phyloP scores from a whole-genome alignment of 1,140 invertebrate species.

The Drosophila sproati region DNA sequence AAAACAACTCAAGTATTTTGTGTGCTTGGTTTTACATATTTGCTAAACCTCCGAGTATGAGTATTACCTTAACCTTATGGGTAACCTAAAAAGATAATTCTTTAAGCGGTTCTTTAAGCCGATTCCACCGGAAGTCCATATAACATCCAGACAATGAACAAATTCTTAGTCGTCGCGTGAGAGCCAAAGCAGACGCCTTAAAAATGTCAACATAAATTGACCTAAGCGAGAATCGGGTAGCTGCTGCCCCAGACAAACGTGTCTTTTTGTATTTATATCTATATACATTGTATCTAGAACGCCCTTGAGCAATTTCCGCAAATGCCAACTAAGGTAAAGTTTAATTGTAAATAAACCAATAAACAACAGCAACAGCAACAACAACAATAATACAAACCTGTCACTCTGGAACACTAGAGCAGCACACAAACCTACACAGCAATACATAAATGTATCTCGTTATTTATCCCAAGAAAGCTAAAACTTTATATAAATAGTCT shows the following conservation, averaged over 20 bases:
- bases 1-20: slow-evolving; percentile 1
- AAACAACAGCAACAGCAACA: slow-evolving; percentile 48
- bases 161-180: not conserved
- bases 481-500: slow-evolving; percentile 7
- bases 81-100: too few relatives aligned
- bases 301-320: slow-evolving; percentile 72
- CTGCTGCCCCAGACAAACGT: slow-evolving; percentile 17
- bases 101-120: too few relatives aligned
- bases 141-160: not conserved
- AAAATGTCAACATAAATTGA: slow-evolving; percentile 71
- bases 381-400: slow-evolving; percentile 5
- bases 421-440: slow-evolving; percentile 39
- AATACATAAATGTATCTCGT: slow-evolving; percentile 12
- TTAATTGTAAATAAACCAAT: slow-evolving; percentile 65
- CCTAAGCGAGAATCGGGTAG: slow-evolving; percentile 19
- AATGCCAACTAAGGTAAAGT: slow-evolving; percentile 69
- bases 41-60: too few relatives aligned
- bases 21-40: too few relatives aligned
- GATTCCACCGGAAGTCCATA: slow-evolving; percentile 41
- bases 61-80: not conserved
- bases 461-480: slow-evolving; percentile 23
- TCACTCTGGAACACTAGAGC: slow-evolving; percentile 31
- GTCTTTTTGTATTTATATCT: slow-evolving; percentile 17
- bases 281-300: slow-evolving; percentile 41
- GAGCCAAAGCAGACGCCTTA: slow-evolving; percentile 33